Evolutionary conservation across 2,113 vertebrate genomes (phyloP).

Genomic region (Myrmecophaga tridactyla): DNA sequence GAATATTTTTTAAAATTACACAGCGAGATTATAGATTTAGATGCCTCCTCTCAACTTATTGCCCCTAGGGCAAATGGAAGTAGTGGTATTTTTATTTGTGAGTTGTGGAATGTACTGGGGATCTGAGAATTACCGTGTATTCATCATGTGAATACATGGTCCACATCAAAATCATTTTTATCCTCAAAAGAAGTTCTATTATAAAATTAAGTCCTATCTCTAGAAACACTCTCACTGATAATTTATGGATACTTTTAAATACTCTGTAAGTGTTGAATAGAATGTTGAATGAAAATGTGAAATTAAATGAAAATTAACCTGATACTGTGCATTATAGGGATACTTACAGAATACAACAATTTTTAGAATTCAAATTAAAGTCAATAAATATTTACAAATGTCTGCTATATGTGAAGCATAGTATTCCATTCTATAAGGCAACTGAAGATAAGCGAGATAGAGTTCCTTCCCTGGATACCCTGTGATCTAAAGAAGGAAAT

Average conservation of each 20-base stretch:
- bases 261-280: neutral
- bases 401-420: neutral
- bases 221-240: neutral
- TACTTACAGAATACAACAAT: neutral
- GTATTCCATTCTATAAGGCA: neutral
- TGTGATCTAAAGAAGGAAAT: conserved; percentile 9
- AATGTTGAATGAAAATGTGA: neutral
- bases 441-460: neutral
- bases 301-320: neutral
- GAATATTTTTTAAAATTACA: neutral
- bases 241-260: conserved; percentile 15
- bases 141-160: neutral
- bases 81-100: neutral
- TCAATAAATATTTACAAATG: neutral
- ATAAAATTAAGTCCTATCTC: conserved; percentile 17
- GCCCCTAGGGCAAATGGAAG: neutral
- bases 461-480: neutral
- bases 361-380: conserved; percentile 38
- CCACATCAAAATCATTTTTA: conserved; percentile 22
- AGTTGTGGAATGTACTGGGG: neutral
- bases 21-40: neutral
- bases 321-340: neutral
- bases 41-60: neutral
- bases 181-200: neutral
- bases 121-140: neutral